Percentiles rank a stretch among this genome's conserved stretches.
phyloP scores from a whole-genome alignment of 2,888 invertebrate genomes.

The Encarsia formosa region DNA sequence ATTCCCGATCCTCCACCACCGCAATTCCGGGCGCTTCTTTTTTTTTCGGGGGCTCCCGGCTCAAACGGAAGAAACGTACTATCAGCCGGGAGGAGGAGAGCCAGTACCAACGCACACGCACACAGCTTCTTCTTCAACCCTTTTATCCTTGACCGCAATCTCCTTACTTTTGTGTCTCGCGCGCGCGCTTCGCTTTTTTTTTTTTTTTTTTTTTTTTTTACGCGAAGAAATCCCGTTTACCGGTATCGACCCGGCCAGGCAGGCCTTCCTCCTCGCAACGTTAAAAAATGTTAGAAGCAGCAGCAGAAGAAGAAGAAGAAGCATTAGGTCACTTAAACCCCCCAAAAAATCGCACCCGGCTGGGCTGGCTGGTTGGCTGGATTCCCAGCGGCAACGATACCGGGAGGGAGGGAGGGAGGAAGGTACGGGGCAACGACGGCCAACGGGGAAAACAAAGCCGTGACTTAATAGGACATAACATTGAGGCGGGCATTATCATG shows the following conservation, averaged over 20 bases:
- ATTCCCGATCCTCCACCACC: too few species aligned
- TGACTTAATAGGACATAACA: constrained; percentile 48
- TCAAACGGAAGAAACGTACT: too few species aligned
- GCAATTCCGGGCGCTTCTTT: too few species aligned
- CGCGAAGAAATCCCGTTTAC: constrained; percentile 21
- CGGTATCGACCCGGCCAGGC: neutral
- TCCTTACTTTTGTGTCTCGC: constrained; percentile 27
- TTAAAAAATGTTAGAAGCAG: too few species aligned
- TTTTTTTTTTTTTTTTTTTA: too few species aligned
- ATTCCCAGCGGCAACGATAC: constrained; percentile 15
- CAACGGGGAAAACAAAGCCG: constrained; percentile 39
- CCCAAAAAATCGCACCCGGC: too few species aligned
- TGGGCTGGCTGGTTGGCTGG: constrained; percentile 2
- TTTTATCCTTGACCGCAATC: constrained; percentile 28
- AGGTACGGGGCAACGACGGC: constrained; percentile 4
- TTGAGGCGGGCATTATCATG: constrained; percentile 47
- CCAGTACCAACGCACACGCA: neutral
- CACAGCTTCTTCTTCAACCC: constrained; percentile 4
- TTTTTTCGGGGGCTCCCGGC: too few species aligned
- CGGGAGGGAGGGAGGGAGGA: neutral
- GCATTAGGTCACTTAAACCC: too few species aligned
- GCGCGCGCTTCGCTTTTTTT: constrained; percentile 20
- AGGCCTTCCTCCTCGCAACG: too few species aligned
- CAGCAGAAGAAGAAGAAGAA: too few species aligned
- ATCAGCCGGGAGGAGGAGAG: neutral